Evolutionary conservation across 2,113 vertebrate genomes (phyloP).

Genomic region (Riparia riparia): DNA sequence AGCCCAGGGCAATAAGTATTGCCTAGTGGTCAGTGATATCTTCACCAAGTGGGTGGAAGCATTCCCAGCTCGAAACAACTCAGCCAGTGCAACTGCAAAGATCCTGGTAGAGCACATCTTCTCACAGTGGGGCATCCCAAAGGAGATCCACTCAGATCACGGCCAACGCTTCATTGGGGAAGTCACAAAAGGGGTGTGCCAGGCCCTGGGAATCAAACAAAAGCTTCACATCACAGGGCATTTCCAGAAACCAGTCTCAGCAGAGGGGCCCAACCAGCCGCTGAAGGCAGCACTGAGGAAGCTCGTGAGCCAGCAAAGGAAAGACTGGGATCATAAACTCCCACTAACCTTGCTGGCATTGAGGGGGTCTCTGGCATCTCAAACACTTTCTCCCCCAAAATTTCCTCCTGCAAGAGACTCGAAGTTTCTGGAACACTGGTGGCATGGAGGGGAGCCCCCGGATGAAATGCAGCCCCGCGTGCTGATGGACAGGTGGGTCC

Average conservation of each 20-base stretch:
- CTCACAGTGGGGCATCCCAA: slow-evolving; percentile 39
- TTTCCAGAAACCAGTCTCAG: not conserved
- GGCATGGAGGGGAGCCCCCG: slow-evolving; percentile 28
- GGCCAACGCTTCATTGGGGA: slow-evolving; percentile 3
- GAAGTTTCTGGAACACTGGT: slow-evolving; percentile 14
- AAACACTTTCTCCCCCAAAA: not conserved
- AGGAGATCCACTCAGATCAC: slow-evolving; percentile 2
- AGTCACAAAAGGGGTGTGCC: slow-evolving; percentile 32
- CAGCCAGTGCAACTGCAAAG: not conserved
- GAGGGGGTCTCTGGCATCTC: slow-evolving; percentile 5
- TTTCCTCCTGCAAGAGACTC: not conserved
- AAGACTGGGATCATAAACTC: slow-evolving; percentile 57
- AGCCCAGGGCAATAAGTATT: slow-evolving; percentile 46
- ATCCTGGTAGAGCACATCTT: slow-evolving; percentile 44
- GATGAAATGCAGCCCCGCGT: slow-evolving; percentile 42
- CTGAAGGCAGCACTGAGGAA: slow-evolving; percentile 25
- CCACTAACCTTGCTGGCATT: slow-evolving; percentile 37
- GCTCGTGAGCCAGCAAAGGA: slow-evolving; percentile 27
- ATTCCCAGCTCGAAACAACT: slow-evolving; percentile 9
- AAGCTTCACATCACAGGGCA: slow-evolving; percentile 46
- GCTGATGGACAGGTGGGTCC: slow-evolving; percentile 60
- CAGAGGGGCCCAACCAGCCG: not conserved
- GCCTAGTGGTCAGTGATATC: slow-evolving; percentile 44
- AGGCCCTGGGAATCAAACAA: slow-evolving; percentile 56
- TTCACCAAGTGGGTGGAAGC: slow-evolving; percentile 62